Evolutionary conservation across 2,113 vertebrate genomes (phyloP).

Genomic region (Zosterops borbonicus): DNA sequence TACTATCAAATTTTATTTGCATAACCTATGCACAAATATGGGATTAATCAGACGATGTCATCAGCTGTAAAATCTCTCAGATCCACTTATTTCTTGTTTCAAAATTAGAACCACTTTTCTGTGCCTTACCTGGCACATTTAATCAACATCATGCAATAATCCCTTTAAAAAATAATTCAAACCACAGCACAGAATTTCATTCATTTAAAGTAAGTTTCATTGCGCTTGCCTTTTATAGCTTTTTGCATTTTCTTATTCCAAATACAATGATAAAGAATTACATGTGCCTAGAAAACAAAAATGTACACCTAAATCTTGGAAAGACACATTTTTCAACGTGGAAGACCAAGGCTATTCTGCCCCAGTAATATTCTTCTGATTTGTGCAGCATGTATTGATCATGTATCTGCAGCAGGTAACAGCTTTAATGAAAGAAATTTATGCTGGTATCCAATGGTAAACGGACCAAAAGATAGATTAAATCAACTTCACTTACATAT

Average conservation of each 20-base stretch:
- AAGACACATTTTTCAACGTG: neutral
- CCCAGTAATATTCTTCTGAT: neutral
- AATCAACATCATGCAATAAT: neutral
- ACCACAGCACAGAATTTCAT: neutral
- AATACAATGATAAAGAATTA: neutral
- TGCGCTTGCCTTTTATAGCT: neutral
- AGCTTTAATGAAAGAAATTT: neutral
- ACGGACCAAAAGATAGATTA: neutral
- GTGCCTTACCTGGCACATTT: neutral
- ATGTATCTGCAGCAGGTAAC: neutral
- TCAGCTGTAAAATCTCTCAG: neutral
- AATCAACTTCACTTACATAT: rapidly evolving
- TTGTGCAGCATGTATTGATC: neutral
- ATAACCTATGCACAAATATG: neutral
- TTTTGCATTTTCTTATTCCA: neutral
- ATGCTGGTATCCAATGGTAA: neutral
- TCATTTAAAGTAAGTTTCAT: neutral
- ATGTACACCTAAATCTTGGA: neutral
- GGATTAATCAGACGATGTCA: neutral
- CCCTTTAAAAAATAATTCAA: neutral
- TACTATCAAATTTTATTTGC: neutral
- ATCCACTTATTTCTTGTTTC: neutral
- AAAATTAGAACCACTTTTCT: neutral
- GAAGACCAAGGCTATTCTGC: neutral
- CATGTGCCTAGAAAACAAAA: neutral